These are phyloP conservation scores for Styela clava DNA, from an alignment of 23 tunicate genomes.

Conservation along the genomic window DNA sequence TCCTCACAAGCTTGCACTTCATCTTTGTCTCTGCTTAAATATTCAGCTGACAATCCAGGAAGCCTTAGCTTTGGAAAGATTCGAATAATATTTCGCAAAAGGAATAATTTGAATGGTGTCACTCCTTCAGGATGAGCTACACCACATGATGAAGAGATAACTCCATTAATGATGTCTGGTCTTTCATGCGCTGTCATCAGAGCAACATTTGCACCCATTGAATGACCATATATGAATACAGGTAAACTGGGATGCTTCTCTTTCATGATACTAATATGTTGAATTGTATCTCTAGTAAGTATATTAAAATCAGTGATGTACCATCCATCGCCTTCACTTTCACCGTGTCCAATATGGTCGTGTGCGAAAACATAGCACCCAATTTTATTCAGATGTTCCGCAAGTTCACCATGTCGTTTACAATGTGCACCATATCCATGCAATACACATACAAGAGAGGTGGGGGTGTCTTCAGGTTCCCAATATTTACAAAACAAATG, in stretches of 20 bases:
- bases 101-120: constrained; percentile 25
- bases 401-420: constrained; percentile 60
- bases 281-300: constrained; percentile 44
- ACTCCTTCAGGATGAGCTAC: constrained; percentile 49
- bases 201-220: constrained; percentile 78
- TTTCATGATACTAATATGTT: constrained; percentile 64
- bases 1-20: constrained; percentile 50
- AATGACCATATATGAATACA: constrained; percentile 72
- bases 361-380: constrained; percentile 69
- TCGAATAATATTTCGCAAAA: constrained; percentile 12
- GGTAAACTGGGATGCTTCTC: constrained; percentile 64
- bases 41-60: constrained; percentile 23
- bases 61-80: constrained; percentile 35
- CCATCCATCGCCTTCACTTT: constrained; percentile 62
- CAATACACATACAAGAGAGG: constrained; percentile 48
- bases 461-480: constrained; percentile 45
- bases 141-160: constrained; percentile 42
- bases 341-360: constrained; percentile 87
- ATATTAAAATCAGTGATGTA: constrained; percentile 42
- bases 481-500: constrained; percentile 71
- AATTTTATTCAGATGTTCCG: constrained; percentile 39
- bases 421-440: constrained; percentile 94
- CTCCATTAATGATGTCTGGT: constrained; percentile 44
- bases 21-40: constrained; percentile 34
- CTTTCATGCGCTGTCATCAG: constrained; percentile 40